Conservation (phyloP, 2,113 vertebrate species). For the Nycticryphes semicollaris region DNA sequence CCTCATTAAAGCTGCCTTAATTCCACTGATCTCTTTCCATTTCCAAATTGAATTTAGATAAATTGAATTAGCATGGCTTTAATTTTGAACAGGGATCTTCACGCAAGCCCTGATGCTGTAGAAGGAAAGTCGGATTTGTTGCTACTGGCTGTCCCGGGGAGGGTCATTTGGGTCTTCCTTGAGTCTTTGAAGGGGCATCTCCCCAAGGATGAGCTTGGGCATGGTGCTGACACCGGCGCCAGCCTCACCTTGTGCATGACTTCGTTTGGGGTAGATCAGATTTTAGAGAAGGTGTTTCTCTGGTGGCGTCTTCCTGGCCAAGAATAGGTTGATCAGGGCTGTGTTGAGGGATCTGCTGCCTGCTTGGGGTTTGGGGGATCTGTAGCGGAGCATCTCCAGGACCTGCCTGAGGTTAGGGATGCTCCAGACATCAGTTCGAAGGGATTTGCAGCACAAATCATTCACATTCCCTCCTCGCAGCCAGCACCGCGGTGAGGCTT, state of each 20-base stretch:
- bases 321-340: neutral
- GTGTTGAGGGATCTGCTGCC: neutral
- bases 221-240: accelerated
- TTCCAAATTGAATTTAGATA: neutral
- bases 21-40: neutral
- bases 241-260: neutral
- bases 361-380: neutral
- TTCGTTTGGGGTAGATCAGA: neutral
- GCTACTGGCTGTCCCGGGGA: neutral
- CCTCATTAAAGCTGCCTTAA: neutral
- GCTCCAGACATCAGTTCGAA: neutral
- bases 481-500: accelerated
- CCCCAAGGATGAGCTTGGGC: neutral
- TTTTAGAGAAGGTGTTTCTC: neutral
- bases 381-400: neutral
- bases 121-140: neutral
- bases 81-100: neutral
- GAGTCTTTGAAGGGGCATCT: neutral
- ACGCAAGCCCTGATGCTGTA: neutral
- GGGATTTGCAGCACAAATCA: neutral
- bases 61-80: neutral
- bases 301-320: neutral
- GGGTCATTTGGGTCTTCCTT: neutral
- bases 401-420: neutral
- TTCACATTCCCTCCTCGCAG: neutral